Evolutionary conservation across 2,113 vertebrate genomes (phyloP).

Genomic region (Ornithorhynchus anatinus): DNA sequence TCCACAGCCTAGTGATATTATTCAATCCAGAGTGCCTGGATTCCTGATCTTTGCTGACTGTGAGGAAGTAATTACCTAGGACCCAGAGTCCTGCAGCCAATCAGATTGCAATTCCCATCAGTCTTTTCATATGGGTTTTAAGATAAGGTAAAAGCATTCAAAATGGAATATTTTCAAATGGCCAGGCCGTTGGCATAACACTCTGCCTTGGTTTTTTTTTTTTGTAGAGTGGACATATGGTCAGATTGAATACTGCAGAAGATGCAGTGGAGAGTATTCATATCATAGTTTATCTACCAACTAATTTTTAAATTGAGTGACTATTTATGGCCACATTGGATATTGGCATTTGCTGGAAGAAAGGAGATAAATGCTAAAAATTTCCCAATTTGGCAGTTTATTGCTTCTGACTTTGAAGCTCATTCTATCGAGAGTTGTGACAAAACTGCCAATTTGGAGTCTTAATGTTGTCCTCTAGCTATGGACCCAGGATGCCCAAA

Average conservation of each 20-base stretch:
- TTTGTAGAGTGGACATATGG: conserved; percentile 10
- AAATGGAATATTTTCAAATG: not conserved
- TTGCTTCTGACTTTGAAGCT: conserved; percentile 15
- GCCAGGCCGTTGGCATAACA: not conserved
- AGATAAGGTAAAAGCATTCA: not conserved
- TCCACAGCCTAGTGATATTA: too few species aligned
- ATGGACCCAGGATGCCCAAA: not conserved
- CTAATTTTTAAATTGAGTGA: conserved; percentile 42
- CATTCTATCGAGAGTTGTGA: not conserved
- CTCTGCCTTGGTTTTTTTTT: too few species aligned
- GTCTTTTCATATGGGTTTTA: too few species aligned
- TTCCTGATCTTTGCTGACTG: too few species aligned
- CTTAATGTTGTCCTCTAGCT: not conserved
- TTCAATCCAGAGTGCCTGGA: too few species aligned
- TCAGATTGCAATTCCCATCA: too few species aligned
- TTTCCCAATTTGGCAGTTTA: conserved; percentile 21
- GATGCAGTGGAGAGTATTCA: conserved; percentile 5
- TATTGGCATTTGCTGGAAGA: conserved; percentile 30
- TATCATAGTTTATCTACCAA: not conserved
- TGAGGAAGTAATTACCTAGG: too few species aligned
- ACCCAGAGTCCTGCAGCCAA: too few species aligned
- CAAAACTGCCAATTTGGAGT: conserved; percentile 14
- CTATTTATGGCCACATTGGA: conserved; percentile 10
- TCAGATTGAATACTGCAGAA: conserved; percentile 30
- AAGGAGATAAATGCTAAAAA: conserved; percentile 19